Evolutionary conservation across 2,888 invertebrate species (phyloP), one percentile per base, ranked within the genome.

Genomic region (Drosophila sordidula): DNA sequence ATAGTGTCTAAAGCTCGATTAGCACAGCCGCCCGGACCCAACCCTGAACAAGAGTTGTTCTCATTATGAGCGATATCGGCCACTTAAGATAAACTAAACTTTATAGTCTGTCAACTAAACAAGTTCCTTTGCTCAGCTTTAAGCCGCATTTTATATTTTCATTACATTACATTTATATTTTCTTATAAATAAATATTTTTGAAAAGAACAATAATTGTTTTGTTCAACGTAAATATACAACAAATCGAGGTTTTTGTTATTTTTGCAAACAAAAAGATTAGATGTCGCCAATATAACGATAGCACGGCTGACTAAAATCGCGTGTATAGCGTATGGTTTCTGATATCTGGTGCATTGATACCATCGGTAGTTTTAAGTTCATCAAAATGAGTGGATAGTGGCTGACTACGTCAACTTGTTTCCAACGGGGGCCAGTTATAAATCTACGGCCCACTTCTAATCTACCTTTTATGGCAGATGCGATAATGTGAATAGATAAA

Each of bases 1-100:
- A 69, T 70, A 39, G 52, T 59, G 49, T 38, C 51, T 52, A 39
- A 47, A 63, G 69, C 46, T 50, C 58, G 49, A 86, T 80, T 50
- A 68, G 16, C 36, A 69, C 71, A 57, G 72, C 26, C 26, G 8
- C 6, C 8, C 8, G 26, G 26, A 8, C 16, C 1, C 11, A n/a
- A 26, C 8, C 16, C 22, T 25, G 11, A 32, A 6, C 32, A 32
- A 47, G 3, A 8, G 1, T 5, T 8, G 1, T 26, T 26, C 6
- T 6, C 26, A 26, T 26, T 29, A 29, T 8, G 8, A 8, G 2
- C 8, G 8, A 1, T 29, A 8, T 29, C 8, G 6, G 26, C 6
- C 6, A 8, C 8, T 29, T 29, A 29, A 2, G 6, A 29, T 39
- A 22, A 18, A 18, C 18, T 18, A 18, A 18, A 18, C 18, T 18